Evolutionary conservation across 2,797 vertebrate genomes (phyloP), one percentile per base, ranked within the genome.

Genomic region (Discoglossus pictus): DNA sequence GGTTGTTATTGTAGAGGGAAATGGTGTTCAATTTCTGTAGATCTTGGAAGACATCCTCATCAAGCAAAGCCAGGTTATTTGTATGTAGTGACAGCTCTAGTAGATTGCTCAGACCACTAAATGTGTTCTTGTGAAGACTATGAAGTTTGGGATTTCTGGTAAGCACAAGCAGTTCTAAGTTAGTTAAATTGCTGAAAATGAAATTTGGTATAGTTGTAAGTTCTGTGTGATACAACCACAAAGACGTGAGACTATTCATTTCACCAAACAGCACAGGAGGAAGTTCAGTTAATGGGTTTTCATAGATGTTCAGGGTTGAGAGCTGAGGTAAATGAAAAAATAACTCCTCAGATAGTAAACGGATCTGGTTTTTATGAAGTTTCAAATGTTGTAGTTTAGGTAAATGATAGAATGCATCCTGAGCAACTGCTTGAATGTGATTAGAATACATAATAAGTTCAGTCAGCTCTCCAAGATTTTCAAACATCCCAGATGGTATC

Each of bases 111-210:
- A 93, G 83, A 39, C 90, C 90, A 64, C 80, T 84, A 72, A 96
- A 93, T 1, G 87, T 76, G 2, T 87, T 80, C 39, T 72, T 75
- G 2, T 93, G 92, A 58, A 96, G 83, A 39, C 81, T 79, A 0
- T 64, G 76, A 36, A 98, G 87, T 6, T 79, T 73, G 1, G 58
- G 35, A 62, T 93, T 97, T 7, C 78, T 73, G 40, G 89, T 87
- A 8, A 94, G 61, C 48, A 89, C 84, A 6, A 98, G 87, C 0
- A 1, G 20, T 61, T 40, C 54, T 52, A 96, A 82, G 56, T 87
- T 77, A 44, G 92, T 92, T 90, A 96, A 87, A 84, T 94, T 95
- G 4, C 85, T 78, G 36, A 96, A 95, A 73, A 90, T 68, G 72
- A 90, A 91, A 69, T 81, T 82, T 2, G 93, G 95, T 66, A 96